Evolutionary conservation across 2,113 vertebrate genomes (phyloP), one percentile per base, ranked within the genome.

Genomic region (Stictonetta naevosa): DNA sequence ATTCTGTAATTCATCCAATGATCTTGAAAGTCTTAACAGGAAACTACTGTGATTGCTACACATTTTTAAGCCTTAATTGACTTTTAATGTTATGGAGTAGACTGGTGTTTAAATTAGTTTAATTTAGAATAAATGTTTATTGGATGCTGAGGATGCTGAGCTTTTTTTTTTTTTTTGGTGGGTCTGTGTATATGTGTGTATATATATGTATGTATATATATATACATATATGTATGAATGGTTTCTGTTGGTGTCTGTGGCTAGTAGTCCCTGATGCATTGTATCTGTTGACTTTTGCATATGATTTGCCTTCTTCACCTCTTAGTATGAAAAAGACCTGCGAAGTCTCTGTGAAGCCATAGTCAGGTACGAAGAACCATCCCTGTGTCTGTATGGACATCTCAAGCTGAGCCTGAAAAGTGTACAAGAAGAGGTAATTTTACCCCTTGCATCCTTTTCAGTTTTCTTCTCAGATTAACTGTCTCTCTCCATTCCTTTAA

Each of bases 391-490:
- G 1, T 95, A 95, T 56, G 68, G 48, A 73, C 58, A 79, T 66
- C 55, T 95, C 72, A 72, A 88, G 59, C 23, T 96, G 38, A 92
- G 44, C 31, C 62, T 93, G 60, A 68, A 46, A 66, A 82, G 46
- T 18, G 26, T 96, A 25, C 34, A 88, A 38, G 26, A 91, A 86
- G 93, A 97, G 93, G 97, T 97, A 97, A 91, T 38, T 48, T 23
- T 40, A 42, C 8, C 7, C 46, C 21, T 48, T 60, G 13, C 19
- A 33, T 42, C 4, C 3, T 55, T 80, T 29, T 59, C 7, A 53
- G 55, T 77, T 75, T 46, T 33, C 11, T 55, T 11, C 28, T 69
- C 9, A 13, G 23, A 6, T 26, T 69, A 55, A 59, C n/a, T 59
- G 8, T 83, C 31, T 73, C 76, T 26, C 31, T 69, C 38, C 20